Base-by-base conservation (phyloP, 2,888 invertebrate species). In the Calameuta pallipes region DNA sequence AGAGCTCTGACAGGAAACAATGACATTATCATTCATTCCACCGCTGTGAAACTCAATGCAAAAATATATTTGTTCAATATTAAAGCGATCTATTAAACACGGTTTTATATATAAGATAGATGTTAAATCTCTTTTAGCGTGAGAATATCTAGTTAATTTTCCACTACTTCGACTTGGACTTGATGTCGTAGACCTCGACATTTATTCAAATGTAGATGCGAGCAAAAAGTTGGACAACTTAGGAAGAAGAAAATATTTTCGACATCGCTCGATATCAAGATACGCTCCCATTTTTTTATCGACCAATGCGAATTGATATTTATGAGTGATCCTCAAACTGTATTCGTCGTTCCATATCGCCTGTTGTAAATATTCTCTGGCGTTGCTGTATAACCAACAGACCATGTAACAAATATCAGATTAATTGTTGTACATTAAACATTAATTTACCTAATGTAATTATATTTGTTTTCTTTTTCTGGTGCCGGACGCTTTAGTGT, bases 301-400 rank as follows among this genome's bases (percentile, higher is more conserved):
- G 75, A 82, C 73, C 79, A 69, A 82, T 82, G 36, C 23, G 73
- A 71, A 11, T 23, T 56, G 23, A 23, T 56, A 56, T 75, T 23
- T 31, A 75, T 30, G 68, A 41, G 12, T 75, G 69, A 68, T 71
- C 70, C 70, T 74, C 37, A 34, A 69, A n/a, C 71, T 73, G 23
- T 78, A 75, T 9, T 36, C 76, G 36, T 78, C 71, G 73, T 78
- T 82, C 76, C 76, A 73, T 73, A 77, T 79, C 76, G 74, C 80
- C 73, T 79, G 76, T 80, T 83, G 83, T 83, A 83, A 81, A 83
- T 83, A 83, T 83, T 80, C 80, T 83, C 80, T 31, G 56, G 56
- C 56, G 23, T 56, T 35, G 37, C 78, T 75, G 70, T 56, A 56
- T 56, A 23, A 23, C 23, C 56, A 56, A 56, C 9, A 56, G 56